Base-by-base conservation (phyloP, 2,113 vertebrate genomes). In the Perca fluviatilis region DNA sequence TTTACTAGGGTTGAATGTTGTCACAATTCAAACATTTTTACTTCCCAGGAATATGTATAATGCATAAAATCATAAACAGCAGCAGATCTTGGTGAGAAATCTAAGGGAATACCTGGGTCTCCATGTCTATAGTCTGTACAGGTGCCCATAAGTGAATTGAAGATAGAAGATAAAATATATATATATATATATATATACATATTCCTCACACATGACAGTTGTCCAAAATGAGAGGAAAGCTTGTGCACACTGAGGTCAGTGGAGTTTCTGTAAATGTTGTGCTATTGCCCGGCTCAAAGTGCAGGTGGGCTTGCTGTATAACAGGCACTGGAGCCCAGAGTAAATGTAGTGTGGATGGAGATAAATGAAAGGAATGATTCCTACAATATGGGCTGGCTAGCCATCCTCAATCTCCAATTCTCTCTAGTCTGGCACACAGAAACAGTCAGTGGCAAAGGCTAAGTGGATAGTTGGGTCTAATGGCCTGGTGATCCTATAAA, bases 391-490 rank as follows among this genome's bases (percentile, higher is more conserved):
- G 79, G 77, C 71, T 51, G 79, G 84, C 70, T 21, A 47, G 71
- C 80, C 23, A 19, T 84, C 69, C 79, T 78, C 86, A 85, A 91
- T 93, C 89, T 92, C 86, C 82, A 82, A 70, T 92, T 84, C 86
- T 92, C 84, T 90, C 74, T 86, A 50, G 74, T 80, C 83, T 92
- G 88, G 89, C 89, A 91, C 80, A 80, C 83, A 91, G 89, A 88
- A 92, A 89, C 88, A 90, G 88, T 87, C 88, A 77, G 86, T 91
- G 88, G 88, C 91, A 95, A 85, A 93, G 94, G 93, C 86, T 91
- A 94, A 94, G 92, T 92, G 90, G 88, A 89, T 90, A 92, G 89
- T 89, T 89, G 88, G 86, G 82, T 91, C 89, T 94, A 94, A 95
- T 91, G 88, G 90, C 90, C 86, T 88, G 74, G 82, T 85, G 74